Percentiles rank a stretch among this genome's conserved stretches.
phyloP scores from a whole-genome alignment of 2,888 invertebrate species.

The Cancer borealis region DNA sequence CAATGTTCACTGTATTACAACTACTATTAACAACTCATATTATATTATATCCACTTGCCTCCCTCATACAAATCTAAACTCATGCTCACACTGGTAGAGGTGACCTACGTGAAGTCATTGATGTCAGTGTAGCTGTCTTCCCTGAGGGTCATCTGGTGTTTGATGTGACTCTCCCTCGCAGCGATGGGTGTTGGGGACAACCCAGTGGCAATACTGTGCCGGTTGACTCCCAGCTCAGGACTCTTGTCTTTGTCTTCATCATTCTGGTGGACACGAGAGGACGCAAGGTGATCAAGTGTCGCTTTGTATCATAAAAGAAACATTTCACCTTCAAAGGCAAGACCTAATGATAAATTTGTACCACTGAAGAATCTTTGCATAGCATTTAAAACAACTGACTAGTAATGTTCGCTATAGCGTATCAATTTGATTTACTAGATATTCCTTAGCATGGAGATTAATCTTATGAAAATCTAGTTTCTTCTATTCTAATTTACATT shows the following conservation, averaged over 20 bases:
- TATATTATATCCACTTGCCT: not conserved
- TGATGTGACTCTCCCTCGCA: slow-evolving; percentile 88
- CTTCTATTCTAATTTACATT: not conserved
- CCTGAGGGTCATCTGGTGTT: slow-evolving; percentile 88
- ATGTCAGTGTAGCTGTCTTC: slow-evolving; percentile 89
- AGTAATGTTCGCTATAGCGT: not conserved
- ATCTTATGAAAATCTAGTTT: no score
- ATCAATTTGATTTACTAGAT: not conserved
- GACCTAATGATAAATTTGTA: not conserved
- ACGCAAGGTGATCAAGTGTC: not conserved
- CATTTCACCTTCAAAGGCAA: not conserved
- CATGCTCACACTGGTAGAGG: not conserved
- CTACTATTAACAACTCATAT: not conserved
- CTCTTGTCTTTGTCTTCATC: slow-evolving; percentile 64
- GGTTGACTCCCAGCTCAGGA: slow-evolving; percentile 73
- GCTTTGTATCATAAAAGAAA: not conserved
- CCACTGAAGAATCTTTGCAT: not conserved
- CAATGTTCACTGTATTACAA: not conserved
- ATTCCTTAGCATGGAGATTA: not conserved
- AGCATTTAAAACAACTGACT: not conserved
- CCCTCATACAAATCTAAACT: not conserved
- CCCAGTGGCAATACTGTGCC: slow-evolving; percentile 63
- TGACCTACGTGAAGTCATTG: slow-evolving; percentile 84
- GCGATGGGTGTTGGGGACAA: slow-evolving; percentile 81
- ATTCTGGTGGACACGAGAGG: slow-evolving; percentile 45